Evolutionary conservation across 2,888 invertebrate species (phyloP).

Genomic region (Gryllus longicercus): DNA sequence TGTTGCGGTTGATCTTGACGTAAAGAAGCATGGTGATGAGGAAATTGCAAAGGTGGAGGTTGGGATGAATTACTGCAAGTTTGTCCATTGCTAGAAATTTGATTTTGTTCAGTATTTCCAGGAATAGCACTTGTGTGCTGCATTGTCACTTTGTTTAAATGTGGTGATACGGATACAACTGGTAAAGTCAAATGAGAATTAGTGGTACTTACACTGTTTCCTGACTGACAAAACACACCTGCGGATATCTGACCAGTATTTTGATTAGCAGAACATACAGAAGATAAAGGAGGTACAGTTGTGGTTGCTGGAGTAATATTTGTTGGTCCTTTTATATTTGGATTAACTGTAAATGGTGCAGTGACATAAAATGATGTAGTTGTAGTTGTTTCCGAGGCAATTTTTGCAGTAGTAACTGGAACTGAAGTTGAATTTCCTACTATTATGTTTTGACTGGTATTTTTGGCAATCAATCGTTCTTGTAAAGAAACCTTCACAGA

Average conservation of each 20-base stretch:
- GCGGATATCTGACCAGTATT: neutral
- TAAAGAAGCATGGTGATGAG: neutral
- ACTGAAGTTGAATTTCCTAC: neutral
- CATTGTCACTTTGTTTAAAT: constrained; percentile 18
- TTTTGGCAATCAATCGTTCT: constrained; percentile 20
- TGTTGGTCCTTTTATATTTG: neutral
- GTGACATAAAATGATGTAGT: neutral
- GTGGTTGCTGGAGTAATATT: constrained; percentile 1
- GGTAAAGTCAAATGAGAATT: neutral
- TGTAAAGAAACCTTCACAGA: constrained; percentile 22
- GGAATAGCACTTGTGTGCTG: neutral
- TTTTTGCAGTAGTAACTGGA: neutral
- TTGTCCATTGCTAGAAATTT: neutral
- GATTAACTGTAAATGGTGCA: neutral
- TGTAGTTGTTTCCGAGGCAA: neutral
- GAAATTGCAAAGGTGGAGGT: too few species aligned
- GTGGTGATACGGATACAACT: neutral
- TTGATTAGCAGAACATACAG: constrained; percentile 23
- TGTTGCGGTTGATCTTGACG: neutral
- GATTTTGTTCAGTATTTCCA: neutral
- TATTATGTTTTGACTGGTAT: too few species aligned
- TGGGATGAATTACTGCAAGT: neutral
- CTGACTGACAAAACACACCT: neutral
- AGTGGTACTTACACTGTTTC: neutral
- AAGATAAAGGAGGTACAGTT: constrained; percentile 24